These are phyloP conservation scores for Silurus aristotelis DNA, from an alignment of 2,797 vertebrate genomes.

Conservation along the genomic window DNA sequence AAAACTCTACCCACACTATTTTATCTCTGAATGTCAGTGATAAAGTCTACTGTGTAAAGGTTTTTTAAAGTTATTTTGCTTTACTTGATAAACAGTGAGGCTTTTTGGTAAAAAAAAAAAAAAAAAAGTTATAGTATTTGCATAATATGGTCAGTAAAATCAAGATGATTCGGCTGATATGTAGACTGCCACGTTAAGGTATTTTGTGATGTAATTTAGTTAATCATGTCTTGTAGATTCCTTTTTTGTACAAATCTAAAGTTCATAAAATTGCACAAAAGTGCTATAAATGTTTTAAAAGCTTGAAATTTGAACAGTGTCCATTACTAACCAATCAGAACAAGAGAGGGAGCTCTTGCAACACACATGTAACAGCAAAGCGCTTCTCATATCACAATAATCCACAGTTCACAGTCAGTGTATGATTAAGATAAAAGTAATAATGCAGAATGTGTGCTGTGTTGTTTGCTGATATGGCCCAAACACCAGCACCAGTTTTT, in stretches of 20 bases:
- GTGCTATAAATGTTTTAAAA: too few species aligned
- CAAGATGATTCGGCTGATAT: not conserved
- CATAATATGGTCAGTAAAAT: not conserved
- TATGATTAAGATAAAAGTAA: not conserved
- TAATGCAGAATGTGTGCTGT: not conserved
- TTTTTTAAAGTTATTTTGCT: not conserved
- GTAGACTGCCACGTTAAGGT: not conserved
- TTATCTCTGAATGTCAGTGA: not conserved
- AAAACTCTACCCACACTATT: not conserved
- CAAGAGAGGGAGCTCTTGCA: slow-evolving; percentile 50
- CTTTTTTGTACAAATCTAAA: not conserved
- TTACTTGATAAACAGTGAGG: not conserved
- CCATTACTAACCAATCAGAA: not conserved
- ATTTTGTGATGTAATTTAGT: not conserved
- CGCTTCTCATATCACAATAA: not conserved
- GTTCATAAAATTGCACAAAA: not conserved
- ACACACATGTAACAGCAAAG: not conserved
- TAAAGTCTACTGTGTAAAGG: not conserved
- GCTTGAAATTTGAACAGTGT: not conserved
- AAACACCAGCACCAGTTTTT: not conserved
- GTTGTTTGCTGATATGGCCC: not conserved
- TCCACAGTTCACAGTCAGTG: not conserved
- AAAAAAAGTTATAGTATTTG: not conserved
- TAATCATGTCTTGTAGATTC: not conserved
- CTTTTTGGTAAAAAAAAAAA: too few species aligned